Evolutionary conservation across 2,113 vertebrate genomes (phyloP).

Genomic region (Pygoscelis adeliae): DNA sequence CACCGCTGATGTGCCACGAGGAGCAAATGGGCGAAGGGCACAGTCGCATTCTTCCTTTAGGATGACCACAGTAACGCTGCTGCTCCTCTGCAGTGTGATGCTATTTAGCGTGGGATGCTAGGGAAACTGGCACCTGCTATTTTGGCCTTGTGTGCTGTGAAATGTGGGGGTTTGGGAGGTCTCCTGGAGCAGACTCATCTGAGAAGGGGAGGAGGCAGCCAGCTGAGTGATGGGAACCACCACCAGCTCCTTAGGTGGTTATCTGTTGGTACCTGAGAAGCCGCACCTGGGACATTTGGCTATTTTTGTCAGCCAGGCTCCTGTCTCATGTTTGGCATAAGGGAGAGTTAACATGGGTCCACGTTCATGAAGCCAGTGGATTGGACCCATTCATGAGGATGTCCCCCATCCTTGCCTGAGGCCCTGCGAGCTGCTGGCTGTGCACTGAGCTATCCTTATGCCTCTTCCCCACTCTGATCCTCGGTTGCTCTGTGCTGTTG

Average conservation of each 20-base stretch:
- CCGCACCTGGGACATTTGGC: neutral
- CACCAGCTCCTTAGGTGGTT: neutral
- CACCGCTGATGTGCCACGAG: neutral
- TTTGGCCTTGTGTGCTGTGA: neutral
- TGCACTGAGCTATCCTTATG: neutral
- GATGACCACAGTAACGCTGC: neutral
- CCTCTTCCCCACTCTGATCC: neutral
- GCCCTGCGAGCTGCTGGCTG: neutral
- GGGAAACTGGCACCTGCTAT: no score
- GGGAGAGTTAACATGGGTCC: neutral
- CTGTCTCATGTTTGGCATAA: rapidly evolving
- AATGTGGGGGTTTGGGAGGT: neutral
- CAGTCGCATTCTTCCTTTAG: rapidly evolving
- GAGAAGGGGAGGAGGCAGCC: neutral
- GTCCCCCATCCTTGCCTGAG: neutral
- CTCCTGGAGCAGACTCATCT: neutral
- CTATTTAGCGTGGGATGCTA: neutral
- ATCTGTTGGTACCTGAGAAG: neutral
- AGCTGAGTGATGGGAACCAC: neutral
- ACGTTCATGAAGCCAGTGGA: rapidly evolving
- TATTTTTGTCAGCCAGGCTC: neutral
- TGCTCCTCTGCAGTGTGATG: neutral
- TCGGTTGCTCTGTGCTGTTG: neutral
- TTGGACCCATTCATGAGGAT: no score
- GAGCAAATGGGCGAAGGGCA: neutral